Conservation (phyloP, 1,140 invertebrate species). For the Plodia interpunctella region DNA sequence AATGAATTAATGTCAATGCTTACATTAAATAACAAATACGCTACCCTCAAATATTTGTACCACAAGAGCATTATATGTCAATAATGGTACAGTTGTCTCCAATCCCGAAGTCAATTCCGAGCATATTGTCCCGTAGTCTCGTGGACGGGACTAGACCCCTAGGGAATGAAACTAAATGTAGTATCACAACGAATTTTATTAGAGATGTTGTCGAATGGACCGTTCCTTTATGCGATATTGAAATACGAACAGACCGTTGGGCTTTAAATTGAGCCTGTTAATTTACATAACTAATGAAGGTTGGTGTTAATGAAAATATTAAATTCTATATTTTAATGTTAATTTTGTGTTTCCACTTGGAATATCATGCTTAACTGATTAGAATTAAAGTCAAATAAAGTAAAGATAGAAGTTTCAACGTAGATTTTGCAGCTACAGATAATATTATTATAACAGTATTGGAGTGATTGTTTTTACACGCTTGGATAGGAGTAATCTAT, state of each 20-base stretch:
- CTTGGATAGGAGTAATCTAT: too few species aligned
- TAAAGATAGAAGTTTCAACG: too few species aligned
- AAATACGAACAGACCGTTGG: background rate
- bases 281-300: too few species aligned
- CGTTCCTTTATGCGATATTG: conserved; percentile 3
- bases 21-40: background rate
- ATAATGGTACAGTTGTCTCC: conserved; percentile 56
- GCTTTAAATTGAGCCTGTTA: background rate
- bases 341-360: too few species aligned
- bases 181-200: conserved; percentile 18
- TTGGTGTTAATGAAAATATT: too few species aligned
- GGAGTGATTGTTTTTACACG: too few species aligned
- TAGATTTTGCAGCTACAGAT: too few species aligned
- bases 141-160: conserved; percentile 20
- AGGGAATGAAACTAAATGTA: conserved; percentile 15
- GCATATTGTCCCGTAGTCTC: conserved; percentile 48
- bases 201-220: conserved; percentile 1
- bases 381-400: too few species aligned
- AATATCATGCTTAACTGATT: too few species aligned
- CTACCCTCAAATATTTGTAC: background rate
- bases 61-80: conserved; percentile 8
- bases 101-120: conserved; percentile 61
- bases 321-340: too few species aligned
- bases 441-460: too few species aligned
- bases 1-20: too few species aligned